These are phyloP conservation scores for Scolopax rusticola DNA, from an alignment of 2,797 vertebrate genomes.

Conservation along the genomic window DNA sequence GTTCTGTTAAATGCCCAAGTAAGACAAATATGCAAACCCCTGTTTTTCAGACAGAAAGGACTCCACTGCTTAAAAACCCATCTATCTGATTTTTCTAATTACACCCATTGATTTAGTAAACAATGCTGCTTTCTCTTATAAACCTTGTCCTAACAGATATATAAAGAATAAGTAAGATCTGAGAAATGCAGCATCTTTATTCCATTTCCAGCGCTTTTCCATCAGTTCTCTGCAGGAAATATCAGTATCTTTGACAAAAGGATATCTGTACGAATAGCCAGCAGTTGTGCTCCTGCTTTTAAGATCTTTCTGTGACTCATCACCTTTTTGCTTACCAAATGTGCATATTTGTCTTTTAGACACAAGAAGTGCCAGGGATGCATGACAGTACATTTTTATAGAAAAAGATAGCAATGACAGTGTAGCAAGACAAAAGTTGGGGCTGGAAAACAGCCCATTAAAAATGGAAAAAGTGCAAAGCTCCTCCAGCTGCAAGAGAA, in stretches of 20 bases:
- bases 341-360: not conserved
- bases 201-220: not conserved
- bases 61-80: not conserved
- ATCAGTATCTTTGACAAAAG: not conserved
- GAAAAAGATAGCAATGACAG: not conserved
- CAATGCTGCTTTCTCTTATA: not conserved
- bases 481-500: not conserved
- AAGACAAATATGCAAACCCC: not conserved
- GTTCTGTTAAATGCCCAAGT: not conserved
- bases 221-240: not conserved
- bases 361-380: not conserved
- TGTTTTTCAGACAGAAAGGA: not conserved
- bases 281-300: not conserved
- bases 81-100: not conserved
- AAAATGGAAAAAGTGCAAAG: not conserved
- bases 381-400: not conserved
- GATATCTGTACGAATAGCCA: accelerated
- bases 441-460: not conserved
- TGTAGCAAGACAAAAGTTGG: not conserved
- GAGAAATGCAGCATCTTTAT: not conserved
- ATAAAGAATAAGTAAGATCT: not conserved
- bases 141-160: not conserved
- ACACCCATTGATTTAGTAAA: not conserved
- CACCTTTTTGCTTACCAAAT: not conserved
- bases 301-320: not conserved